phyloP scores from a whole-genome alignment of 1,140 invertebrate species.

The Polypedilum vanderplanki region DNA sequence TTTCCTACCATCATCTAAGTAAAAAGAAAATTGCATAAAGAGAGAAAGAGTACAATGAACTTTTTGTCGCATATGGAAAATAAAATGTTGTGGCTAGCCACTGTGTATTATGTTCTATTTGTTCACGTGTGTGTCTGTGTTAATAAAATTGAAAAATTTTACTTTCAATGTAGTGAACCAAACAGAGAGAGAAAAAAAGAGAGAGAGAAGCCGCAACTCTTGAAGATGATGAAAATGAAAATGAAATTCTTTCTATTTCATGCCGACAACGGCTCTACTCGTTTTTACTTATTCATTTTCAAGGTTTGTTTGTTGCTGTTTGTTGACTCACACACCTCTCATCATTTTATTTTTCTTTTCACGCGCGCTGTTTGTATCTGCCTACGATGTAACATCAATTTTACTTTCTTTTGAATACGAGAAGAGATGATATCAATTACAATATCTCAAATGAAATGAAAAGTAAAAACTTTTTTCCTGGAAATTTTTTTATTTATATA shows the following conservation, averaged over 20 bases:
- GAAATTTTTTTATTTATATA: not conserved
- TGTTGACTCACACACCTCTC: not conserved
- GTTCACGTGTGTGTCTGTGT: too few relatives aligned
- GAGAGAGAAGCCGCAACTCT: not conserved
- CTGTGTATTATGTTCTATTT: too few relatives aligned
- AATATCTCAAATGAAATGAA: constrained; percentile 7
- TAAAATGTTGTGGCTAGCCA: too few relatives aligned
- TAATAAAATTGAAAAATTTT: too few relatives aligned
- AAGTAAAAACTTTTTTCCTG: not conserved
- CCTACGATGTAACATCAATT: constrained; percentile 17
- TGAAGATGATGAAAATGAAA: not conserved
- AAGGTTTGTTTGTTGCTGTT: too few relatives aligned
- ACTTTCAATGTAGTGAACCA: too few relatives aligned
- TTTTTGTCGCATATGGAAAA: too few relatives aligned
- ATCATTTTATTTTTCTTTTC: not conserved
- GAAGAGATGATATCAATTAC: not conserved
- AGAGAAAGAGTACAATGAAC: too few relatives aligned
- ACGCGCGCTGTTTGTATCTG: not conserved
- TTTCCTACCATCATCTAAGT: too few relatives aligned
- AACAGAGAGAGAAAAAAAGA: not conserved
- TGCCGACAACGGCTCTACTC: too few relatives aligned
- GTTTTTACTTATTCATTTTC: too few relatives aligned
- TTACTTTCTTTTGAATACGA: not conserved
- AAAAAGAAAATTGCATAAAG: too few relatives aligned
- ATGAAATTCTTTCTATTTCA: not conserved